Conservation (phyloP, 2,797 vertebrate species). For the Pseudochirops cupreus region DNA sequence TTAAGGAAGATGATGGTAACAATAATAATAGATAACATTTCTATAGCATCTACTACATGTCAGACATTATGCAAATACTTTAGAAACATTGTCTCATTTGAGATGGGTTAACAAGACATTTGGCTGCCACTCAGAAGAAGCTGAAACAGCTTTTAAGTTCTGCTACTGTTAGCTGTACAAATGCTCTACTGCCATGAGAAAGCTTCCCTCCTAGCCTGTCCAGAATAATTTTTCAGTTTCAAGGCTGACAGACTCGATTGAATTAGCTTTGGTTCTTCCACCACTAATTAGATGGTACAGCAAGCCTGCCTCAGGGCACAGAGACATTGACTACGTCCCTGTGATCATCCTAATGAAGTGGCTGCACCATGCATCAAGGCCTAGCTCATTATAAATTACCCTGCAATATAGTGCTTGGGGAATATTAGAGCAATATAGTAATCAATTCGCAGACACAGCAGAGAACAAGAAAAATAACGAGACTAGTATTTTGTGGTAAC, state of each 20-base stretch:
- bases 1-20: not conserved
- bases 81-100: not conserved
- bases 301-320: constrained; percentile 62
- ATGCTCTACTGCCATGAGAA: not conserved
- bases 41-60: not conserved
- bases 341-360: constrained; percentile 76
- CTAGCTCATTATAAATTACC: constrained; percentile 62
- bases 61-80: not conserved
- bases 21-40: not conserved
- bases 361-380: constrained; percentile 44
- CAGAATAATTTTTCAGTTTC: constrained; percentile 54
- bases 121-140: not conserved
- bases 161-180: constrained; percentile 1
- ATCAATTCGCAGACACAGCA: constrained; percentile 47
- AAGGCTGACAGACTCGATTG: constrained; percentile 48
- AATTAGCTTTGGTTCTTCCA: constrained; percentile 71
- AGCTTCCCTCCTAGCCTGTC: not conserved
- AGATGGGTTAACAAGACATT: not conserved
- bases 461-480: constrained; percentile 29
- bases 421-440: not conserved
- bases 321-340: constrained; percentile 50
- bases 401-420: constrained; percentile 59
- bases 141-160: not conserved
- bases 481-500: not conserved
- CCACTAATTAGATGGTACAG: constrained; percentile 69